Percentiles rank a stretch among this genome's conserved stretches.
phyloP scores from a whole-genome alignment of 2,113 vertebrate species.

The Phalacrocorax carbo region DNA sequence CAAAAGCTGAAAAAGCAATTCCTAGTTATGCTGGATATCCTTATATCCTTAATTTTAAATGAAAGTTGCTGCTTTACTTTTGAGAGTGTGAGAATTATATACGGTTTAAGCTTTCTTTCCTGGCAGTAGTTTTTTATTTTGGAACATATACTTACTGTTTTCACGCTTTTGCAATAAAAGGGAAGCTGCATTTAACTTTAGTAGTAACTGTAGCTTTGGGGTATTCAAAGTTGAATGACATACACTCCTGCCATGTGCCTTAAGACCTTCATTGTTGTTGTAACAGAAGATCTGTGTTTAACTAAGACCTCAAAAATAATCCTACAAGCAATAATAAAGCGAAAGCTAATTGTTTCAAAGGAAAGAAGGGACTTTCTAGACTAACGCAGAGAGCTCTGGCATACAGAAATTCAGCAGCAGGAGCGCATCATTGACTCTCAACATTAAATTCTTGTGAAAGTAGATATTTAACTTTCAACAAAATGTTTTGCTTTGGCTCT shows the following conservation, averaged over 20 bases:
- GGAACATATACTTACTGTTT: neutral
- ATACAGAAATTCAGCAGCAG: neutral
- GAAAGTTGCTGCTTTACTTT: neutral
- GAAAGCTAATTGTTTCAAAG: neutral
- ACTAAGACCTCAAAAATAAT: neutral
- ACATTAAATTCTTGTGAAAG: neutral
- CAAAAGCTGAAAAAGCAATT: conserved; percentile 44
- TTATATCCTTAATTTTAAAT: neutral
- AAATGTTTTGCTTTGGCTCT: neutral
- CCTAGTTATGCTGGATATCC: neutral
- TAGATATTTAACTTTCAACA: neutral
- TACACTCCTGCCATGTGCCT: neutral
- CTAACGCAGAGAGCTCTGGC: neutral
- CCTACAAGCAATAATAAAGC: neutral
- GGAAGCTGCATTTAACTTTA: neutral
- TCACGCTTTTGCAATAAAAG: neutral
- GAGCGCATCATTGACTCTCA: neutral
- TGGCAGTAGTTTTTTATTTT: neutral
- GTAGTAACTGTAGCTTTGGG: neutral
- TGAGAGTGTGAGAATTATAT: neutral
- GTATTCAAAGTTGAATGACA: neutral
- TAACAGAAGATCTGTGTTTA: neutral
- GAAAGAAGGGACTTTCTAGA: neutral
- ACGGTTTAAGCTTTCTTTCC: neutral
- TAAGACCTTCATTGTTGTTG: neutral